Conservation (phyloP, 1,140 invertebrate species). For the Formica selysi region DNA sequence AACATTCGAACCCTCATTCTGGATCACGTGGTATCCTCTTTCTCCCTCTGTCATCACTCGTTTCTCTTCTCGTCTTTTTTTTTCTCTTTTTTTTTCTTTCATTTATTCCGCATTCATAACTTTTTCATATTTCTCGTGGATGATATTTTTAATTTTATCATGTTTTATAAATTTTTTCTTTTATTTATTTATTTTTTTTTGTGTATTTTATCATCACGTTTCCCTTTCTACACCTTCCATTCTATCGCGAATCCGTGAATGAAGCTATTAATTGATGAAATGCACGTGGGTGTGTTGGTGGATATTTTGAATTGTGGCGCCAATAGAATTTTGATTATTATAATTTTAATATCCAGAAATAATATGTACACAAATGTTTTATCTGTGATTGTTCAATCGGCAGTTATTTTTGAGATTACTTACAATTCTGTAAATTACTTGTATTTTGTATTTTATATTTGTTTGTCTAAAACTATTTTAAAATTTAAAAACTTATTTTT, state of each 20-base stretch:
- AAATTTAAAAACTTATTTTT: not conserved
- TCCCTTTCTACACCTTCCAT: not conserved
- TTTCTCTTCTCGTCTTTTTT: constrained; percentile 45
- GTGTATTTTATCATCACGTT: not conserved
- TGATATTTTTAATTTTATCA: not conserved
- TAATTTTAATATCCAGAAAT: not conserved
- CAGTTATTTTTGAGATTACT: not conserved
- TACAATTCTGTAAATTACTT: not conserved
- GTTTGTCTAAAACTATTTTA: not conserved
- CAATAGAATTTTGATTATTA: not conserved
- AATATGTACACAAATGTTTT: not conserved
- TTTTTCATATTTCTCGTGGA: not conserved
- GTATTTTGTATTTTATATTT: not conserved
- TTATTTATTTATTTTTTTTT: not conserved
- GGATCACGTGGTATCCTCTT: constrained; percentile 68
- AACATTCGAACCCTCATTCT: constrained; percentile 67
- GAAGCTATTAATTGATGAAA: constrained; percentile 14
- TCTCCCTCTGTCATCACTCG: not conserved
- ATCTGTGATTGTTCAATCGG: not conserved
- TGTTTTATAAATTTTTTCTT: not conserved
- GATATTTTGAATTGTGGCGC: not conserved
- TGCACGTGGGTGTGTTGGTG: not conserved
- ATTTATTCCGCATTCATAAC: not conserved
- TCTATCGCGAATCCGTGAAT: constrained; percentile 38
- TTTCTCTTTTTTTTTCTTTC: not conserved